Conservation (phyloP, 2,797 vertebrate species). For the Acropternis orthonyx region DNA sequence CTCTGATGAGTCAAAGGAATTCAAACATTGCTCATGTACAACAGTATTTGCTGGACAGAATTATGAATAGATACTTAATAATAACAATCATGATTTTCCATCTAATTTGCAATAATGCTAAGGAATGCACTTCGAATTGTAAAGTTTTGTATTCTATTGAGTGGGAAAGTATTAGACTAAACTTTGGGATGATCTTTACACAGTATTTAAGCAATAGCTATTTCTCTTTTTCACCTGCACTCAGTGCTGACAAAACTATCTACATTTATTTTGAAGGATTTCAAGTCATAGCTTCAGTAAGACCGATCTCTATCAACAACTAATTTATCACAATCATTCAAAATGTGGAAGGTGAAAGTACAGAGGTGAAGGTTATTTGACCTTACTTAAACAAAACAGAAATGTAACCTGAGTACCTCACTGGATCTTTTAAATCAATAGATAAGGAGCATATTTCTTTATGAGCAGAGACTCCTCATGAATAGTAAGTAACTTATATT, state of each 20-base stretch:
- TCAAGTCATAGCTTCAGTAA: background rate
- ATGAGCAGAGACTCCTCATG: background rate
- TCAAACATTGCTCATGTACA: background rate
- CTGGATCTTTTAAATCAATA: slow-evolving; percentile 49
- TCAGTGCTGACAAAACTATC: background rate
- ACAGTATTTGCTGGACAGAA: background rate
- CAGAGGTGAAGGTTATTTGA: slow-evolving; percentile 47
- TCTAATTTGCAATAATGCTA: background rate
- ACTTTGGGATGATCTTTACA: background rate
- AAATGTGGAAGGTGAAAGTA: slow-evolving; percentile 18
- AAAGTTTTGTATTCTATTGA: background rate
- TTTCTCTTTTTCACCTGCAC: background rate
- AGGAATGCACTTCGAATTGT: background rate
- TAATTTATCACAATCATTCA: slow-evolving; percentile 48
- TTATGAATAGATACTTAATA: background rate
- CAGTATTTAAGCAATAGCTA: background rate
- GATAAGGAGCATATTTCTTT: slow-evolving; percentile 15
- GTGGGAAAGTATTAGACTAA: background rate
- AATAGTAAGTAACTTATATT: background rate
- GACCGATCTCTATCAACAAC: background rate
- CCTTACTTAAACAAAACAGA: slow-evolving; percentile 49
- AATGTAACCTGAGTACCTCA: slow-evolving; percentile 3
- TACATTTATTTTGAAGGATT: background rate
- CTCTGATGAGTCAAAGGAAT: background rate
- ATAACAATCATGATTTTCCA: background rate